Base-by-base conservation (phyloP, 2,113 vertebrate genomes). In the Platycercus adscitus region DNA sequence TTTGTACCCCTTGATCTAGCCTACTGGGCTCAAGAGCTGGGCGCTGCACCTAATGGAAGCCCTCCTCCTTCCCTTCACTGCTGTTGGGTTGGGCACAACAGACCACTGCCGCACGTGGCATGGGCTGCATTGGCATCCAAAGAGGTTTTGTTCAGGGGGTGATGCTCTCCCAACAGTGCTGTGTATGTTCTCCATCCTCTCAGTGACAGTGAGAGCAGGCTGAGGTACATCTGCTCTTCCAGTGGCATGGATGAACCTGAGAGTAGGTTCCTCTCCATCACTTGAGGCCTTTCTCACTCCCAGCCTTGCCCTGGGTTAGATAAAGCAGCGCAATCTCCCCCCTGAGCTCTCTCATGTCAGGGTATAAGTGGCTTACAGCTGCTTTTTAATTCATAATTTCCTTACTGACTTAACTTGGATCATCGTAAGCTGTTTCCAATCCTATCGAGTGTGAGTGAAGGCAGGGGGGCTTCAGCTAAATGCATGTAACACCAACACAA, bases 341-440 rank as follows among this genome's bases (percentile, higher is more conserved):
- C 19, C 47, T 41, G 61, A 89, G 72, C 50, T 81, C 64, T 68
- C 47, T 64, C 52, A 64, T 79, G 60, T 75, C 88, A 75, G 55
- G 89, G 29, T 86, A 52, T 86, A 94, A 93, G 43, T 86, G 55
- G 69, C 79, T 94, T 90, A 92, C 43, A 56, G 66, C 76, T 95
- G 56, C 47, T 95, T 96, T 93, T 95, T 84, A 94, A 68, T 93
- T 96, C 33, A 39, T 88, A 55, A 91, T 91, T 97, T 94, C 69
- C 86, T 86, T 93, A 78, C 60, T 81, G 77, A 86, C 44, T 95
- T 86, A 89, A 80, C 81, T 73, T 91, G 79, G 55, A 89, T 94
- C 76, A 78, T 93, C 65, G 46, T 71, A 88, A 94, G 69, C 72
- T 81, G 72, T 81, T 93, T 81, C 65, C 41, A 91, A 19, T 91